Evolutionary conservation across 2,797 vertebrate genomes (phyloP), one percentile per base, ranked within the genome.

Genomic region (Spondyliosoma cantharus): DNA sequence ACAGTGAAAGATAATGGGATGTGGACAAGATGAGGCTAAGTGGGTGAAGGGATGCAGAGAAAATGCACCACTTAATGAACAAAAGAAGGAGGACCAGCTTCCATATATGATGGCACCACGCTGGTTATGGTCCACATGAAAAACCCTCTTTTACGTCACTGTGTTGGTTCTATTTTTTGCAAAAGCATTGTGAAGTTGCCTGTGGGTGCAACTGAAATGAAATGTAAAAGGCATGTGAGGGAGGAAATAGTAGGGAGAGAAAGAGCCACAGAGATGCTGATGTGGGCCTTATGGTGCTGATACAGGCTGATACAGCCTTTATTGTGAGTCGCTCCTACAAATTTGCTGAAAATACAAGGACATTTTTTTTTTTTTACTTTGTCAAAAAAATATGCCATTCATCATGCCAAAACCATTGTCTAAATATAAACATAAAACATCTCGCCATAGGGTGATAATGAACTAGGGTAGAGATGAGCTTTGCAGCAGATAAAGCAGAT

Each of bases 251-350:
- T 59, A 77, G 53, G 64, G 52, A 75, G 74, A 72, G 54, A 27
- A 65, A 61, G 66, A 86, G 71, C 85, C 81, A 85, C 76, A 90
- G 71, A 87, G 78, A 87, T 85, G 85, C 76, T 88, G 86, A 73
- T 59, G 50, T 69, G 50, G 76, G 66, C 69, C 71, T 78, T 78
- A 52, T 17, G 64, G 46, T 60, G 56, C 46, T 22, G 63, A 70
- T 73, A 80, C 61, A 60, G 83, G 80, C 85, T 89, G 85, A 76
- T 49, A 15, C 76, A 64, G 80, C 73, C 74, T 85, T 80, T 84
- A 80, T 60, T 37, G 48, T 58, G n/a, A 7, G 15, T 69, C 48
- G 68, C 43, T 74, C 6, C 54, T 64, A 63, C 84, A 84, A 57
- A 65, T 74, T 80, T 63, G 52, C 67, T 69, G 42, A 78, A 75